Evolutionary conservation across 1,140 invertebrate species (phyloP), one percentile per base, ranked within the genome.

Genomic region (Papilio glaucus): DNA sequence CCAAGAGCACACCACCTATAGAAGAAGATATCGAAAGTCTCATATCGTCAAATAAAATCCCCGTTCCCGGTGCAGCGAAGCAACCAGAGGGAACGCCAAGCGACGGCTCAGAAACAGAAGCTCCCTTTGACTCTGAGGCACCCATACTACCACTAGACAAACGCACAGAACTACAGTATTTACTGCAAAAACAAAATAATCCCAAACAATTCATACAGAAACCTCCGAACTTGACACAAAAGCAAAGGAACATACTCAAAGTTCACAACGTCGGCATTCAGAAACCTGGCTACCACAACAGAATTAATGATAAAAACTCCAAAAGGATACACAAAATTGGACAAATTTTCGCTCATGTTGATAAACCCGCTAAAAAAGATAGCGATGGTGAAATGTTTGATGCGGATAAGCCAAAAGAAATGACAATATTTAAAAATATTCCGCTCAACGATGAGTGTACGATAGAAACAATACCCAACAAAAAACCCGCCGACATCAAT

Each of bases 11-110:
- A 21, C 79, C 83, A 37, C 84, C 82, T 0, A 26, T 88, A 41
- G 90, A 90, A 77, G 91, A 94, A 84, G 93, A 94, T 65, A 93
- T 93, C 18, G 93, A 94, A 77, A 92, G 90, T 69, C 85, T 94
- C 4, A 94, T 94, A 65, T 94, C 92, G 0, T 91, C 92, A 6
- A 94, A 94, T 73, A 94, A 92, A 78, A 94, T 94, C 42, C 84
- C 88, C 33, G 89, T 93, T 8, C 91, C 93, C 0, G 85, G 85
- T 18, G 81, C 76, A 62, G 76, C 80, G 12, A 92, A 88, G 73
- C 72, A 72, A 9, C 68, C 62, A 4, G 87, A 92, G 53, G 72
- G 68, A 37, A 24, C 76, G 13, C 79, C 80, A 18, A 90, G 85
- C 63, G 88, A 91, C 29, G 78, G 82, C 1, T 87, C 89, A 0